Conservation (phyloP, 2,797 vertebrate species). For the Epinephelus awoara region DNA sequence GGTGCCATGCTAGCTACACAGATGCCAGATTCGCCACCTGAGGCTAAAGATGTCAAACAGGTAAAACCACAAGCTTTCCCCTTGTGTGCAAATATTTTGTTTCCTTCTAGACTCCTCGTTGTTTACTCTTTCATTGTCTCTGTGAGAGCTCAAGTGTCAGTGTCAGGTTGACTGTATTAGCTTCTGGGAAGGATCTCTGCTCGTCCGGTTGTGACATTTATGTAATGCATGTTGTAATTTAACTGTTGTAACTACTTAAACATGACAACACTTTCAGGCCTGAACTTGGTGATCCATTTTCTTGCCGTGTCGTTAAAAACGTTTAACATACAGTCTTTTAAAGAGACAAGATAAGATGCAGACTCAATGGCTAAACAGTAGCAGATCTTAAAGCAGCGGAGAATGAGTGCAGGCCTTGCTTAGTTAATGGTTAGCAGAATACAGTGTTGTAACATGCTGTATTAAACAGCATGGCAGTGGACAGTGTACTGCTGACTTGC, state of each 20-base stretch:
- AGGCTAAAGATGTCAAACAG: conserved; percentile 89
- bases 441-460: not conserved
- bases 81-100: not conserved
- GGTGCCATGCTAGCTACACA: conserved; percentile 92
- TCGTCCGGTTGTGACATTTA: conserved; percentile 8
- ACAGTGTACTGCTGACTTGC: not conserved
- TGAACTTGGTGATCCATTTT: not conserved
- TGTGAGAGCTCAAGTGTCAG: not conserved
- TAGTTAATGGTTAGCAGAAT: not conserved
- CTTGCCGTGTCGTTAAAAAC: not conserved
- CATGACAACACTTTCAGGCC: not conserved
- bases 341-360: not conserved
- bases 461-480: not conserved
- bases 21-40: conserved; percentile 80
- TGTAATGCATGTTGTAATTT: conserved; percentile 18
- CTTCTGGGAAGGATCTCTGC: not conserved
- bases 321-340: not conserved
- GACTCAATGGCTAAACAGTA: not conserved
- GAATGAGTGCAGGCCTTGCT: not conserved
- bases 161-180: not conserved
- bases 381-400: not conserved
- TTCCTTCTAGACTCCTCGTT: not conserved
- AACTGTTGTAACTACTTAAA: conserved; percentile 1
- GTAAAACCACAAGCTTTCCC: conserved; percentile 72
- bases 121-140: not conserved